These are phyloP conservation scores for Vesta saturnalis DNA, from an alignment of 2,888 invertebrate genomes.

Conservation along the genomic window DNA sequence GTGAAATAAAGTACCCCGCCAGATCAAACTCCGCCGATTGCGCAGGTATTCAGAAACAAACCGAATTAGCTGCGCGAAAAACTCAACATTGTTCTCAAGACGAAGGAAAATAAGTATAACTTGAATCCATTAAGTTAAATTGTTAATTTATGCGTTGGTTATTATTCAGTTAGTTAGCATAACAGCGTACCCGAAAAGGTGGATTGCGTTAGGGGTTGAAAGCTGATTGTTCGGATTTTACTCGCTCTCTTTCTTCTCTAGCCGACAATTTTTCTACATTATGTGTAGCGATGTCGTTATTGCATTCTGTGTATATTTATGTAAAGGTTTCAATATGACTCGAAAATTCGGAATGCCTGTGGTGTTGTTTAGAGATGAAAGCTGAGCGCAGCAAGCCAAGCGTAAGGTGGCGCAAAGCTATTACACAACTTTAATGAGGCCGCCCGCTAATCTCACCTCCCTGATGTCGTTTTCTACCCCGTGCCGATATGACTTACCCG, in stretches of 20 bases:
- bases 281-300: constrained; percentile 28
- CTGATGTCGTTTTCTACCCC: constrained; percentile 44
- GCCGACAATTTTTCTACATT: constrained; percentile 7
- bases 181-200: constrained; percentile 39
- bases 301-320: constrained; percentile 21
- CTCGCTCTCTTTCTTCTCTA: constrained; percentile 16
- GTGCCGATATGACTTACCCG: constrained; percentile 42
- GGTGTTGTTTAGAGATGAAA: constrained; percentile 54
- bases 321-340: constrained; percentile 20
- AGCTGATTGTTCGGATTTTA: constrained; percentile 23
- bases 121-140: constrained; percentile 47
- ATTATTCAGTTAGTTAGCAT: constrained; percentile 49
- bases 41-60: constrained; percentile 51
- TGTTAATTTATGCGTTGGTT: constrained; percentile 48
- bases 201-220: constrained; percentile 38
- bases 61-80: constrained; percentile 49
- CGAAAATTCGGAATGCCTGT: constrained; percentile 47
- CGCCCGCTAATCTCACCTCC: constrained; percentile 58
- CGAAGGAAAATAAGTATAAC: constrained; percentile 42
- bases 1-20: constrained; percentile 54
- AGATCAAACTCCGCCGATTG: constrained; percentile 57
- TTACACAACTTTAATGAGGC: constrained; percentile 62
- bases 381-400: constrained; percentile 53
- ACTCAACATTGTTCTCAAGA: constrained; percentile 41
- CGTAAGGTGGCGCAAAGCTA: constrained; percentile 59